Base-by-base conservation (phyloP, 2,797 vertebrate species). In the Pangasius mekongensis region DNA sequence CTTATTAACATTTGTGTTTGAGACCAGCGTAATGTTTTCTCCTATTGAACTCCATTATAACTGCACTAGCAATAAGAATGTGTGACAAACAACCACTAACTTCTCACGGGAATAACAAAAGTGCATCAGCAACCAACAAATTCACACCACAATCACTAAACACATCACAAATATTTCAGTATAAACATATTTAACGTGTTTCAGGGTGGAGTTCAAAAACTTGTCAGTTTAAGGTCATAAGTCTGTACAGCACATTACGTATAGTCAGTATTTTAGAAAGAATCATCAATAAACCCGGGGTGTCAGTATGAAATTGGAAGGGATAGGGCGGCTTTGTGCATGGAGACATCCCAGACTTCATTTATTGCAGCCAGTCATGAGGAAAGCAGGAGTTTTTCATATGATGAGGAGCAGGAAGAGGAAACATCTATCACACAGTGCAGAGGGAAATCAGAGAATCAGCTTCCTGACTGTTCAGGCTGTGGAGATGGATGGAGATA, bases 381-480 rank as follows among this genome's bases (percentile, higher is more conserved):
- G 85, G 85, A 90, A 89, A 90, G 90, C 86, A 3, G 83, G 71
- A 18, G 85, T 86, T 69, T 47, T 85, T 86, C 83, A 91, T 89
- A 80, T 91, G 91, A 91, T 88, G 90, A 92, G 92, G 91, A 92
- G 89, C 87, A 74, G 92, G 91, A 92, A 87, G 90, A 93, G 92
- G 91, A 92, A 90, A 87, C 83, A 92, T 93, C 92, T 85, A 83
- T 94, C 93, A 91, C 92, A 91, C 89, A 90, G 91, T 85, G 87
- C 47, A 60, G 62, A 76, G 85, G 67, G 84, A 52, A 62, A 62
- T 82, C 80, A 10, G 80, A 62, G 80, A 8, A 64, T 43, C 74
- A 66, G 64, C 43, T 47, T 58, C 24, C 76, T 77, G 69, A 52
- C 83, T 85, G 39, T 83, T 87, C 24, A 62, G 74, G 5, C 74